Evolutionary conservation across 2,797 vertebrate genomes (phyloP).

Genomic region (Leptodactylus fallax): DNA sequence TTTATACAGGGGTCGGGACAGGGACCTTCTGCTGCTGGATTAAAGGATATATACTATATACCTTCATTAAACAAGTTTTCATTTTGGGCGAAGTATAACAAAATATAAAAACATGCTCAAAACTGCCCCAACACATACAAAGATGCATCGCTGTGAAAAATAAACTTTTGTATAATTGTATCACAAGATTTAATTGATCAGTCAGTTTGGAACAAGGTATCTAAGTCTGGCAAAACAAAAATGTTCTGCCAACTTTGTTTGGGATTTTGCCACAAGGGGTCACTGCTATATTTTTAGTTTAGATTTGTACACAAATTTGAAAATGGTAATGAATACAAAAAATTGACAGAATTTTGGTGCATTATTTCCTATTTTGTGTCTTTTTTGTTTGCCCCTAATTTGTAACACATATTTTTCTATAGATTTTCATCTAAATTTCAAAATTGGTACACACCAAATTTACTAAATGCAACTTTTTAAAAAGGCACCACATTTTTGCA

Average conservation of each 20-base stretch:
- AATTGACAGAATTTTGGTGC: too few species aligned
- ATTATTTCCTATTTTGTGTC: too few species aligned
- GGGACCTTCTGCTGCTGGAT: neutral
- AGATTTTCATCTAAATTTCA: too few species aligned
- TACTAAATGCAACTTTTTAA: too few species aligned
- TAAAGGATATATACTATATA: neutral
- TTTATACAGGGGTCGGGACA: too few species aligned
- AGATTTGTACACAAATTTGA: neutral
- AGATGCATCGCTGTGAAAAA: neutral
- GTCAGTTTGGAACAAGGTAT: neutral
- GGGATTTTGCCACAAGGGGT: neutral
- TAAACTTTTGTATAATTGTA: neutral
- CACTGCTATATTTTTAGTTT: neutral
- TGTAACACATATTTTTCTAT: too few species aligned
- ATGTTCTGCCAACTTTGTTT: neutral
- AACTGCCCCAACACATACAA: conserved; percentile 11
- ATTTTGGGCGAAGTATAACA: neutral
- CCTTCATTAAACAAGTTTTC: neutral
- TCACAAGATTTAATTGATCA: neutral
- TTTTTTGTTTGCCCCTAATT: too few species aligned
- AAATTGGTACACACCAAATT: too few species aligned
- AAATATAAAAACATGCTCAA: neutral
- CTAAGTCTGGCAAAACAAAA: too few species aligned
- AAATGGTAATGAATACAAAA: too few species aligned
- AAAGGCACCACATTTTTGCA: too few species aligned